Conservation (phyloP, 2,888 invertebrate species). For the Actias luna region DNA sequence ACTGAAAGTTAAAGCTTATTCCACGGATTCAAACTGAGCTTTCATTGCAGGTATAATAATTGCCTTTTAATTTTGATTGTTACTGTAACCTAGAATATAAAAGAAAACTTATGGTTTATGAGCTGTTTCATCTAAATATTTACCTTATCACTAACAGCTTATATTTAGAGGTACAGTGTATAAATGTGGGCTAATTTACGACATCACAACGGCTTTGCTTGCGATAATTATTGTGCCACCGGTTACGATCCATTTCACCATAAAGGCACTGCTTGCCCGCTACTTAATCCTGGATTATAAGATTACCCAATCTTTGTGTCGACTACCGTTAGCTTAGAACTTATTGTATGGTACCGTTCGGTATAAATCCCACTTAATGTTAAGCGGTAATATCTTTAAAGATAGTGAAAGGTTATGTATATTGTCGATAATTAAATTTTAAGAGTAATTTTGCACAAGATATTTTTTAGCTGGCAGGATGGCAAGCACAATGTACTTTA, state of each 20-base stretch:
- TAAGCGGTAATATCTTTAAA: background rate
- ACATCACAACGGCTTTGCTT: background rate
- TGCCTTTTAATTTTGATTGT: too few species aligned
- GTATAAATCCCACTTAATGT: background rate
- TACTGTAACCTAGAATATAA: too few species aligned
- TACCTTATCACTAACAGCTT: background rate
- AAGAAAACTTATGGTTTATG: too few species aligned
- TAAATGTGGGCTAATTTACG: background rate
- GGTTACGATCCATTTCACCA: background rate
- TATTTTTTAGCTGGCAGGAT: too few species aligned
- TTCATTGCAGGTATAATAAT: too few species aligned
- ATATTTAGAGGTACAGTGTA: background rate
- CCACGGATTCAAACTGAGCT: too few species aligned
- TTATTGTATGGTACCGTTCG: background rate
- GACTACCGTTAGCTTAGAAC: background rate
- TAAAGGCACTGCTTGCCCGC: background rate
- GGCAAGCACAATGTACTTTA: too few species aligned
- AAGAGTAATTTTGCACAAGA: background rate
- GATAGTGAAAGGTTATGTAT: too few species aligned
- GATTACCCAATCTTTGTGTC: background rate
- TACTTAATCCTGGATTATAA: background rate
- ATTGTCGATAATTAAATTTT: background rate
- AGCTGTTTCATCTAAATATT: too few species aligned
- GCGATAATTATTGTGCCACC: background rate
- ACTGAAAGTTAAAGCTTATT: too few species aligned